Conservation (phyloP, 2,888 invertebrate species). For the Parasteatoda lunata region DNA sequence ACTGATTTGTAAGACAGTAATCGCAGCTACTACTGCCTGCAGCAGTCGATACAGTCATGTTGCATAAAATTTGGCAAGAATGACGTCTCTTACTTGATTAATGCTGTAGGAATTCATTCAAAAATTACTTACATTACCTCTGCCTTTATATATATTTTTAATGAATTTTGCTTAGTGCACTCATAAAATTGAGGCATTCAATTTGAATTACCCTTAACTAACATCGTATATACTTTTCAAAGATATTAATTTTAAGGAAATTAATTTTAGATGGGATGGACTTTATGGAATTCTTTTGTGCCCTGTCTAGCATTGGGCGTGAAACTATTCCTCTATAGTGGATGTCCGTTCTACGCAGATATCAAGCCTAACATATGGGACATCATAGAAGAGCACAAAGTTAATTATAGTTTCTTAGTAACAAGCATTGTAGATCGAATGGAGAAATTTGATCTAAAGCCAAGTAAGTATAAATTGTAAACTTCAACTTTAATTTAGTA, state of each 20-base stretch:
- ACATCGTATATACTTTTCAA: background rate
- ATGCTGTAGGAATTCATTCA: too few species aligned
- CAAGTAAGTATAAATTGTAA: slow-evolving; percentile 24
- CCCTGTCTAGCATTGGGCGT: slow-evolving; percentile 75
- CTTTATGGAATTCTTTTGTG: slow-evolving; percentile 80
- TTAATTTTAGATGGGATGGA: slow-evolving; percentile 78
- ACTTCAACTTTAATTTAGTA: too few species aligned
- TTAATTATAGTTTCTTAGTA: slow-evolving; percentile 38
- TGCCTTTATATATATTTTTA: background rate
- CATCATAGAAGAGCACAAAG: slow-evolving; percentile 42
- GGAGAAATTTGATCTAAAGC: slow-evolving; percentile 26
- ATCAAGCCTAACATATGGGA: slow-evolving; percentile 59
- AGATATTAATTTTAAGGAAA: background rate
- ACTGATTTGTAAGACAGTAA: too few species aligned
- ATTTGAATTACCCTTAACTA: background rate
- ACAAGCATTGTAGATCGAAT: slow-evolving; percentile 54
- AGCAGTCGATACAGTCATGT: too few species aligned
- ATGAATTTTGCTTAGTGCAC: background rate
- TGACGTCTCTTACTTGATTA: too few species aligned
- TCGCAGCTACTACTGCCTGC: too few species aligned
- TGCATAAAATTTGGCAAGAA: too few species aligned
- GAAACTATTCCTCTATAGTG: slow-evolving; percentile 78
- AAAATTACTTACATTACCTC: too few species aligned
- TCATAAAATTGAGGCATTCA: background rate
- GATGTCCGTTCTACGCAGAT: slow-evolving; percentile 76